These are phyloP conservation scores for Halictus rubicundus DNA, from an alignment of 1,140 invertebrate genomes.

Conservation along the genomic window DNA sequence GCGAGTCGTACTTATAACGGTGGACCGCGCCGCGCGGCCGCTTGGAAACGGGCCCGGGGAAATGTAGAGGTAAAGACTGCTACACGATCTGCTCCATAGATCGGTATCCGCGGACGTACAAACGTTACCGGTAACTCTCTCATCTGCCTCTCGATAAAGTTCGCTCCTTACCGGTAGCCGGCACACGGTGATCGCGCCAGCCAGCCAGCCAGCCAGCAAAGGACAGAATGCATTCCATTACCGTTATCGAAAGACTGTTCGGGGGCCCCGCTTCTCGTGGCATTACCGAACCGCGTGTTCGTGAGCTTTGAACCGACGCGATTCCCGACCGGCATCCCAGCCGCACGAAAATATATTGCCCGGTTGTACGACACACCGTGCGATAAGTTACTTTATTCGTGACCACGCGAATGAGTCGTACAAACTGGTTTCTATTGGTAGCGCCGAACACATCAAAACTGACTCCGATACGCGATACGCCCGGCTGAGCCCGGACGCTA, in stretches of 20 bases:
- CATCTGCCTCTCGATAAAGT: constrained; percentile 55
- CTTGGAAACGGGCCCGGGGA: constrained; percentile 19
- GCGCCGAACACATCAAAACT: constrained; percentile 24
- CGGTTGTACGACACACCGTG: constrained; percentile 29
- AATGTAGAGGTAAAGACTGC: constrained; percentile 32
- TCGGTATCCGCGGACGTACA: constrained; percentile 57
- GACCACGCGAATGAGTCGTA: constrained; percentile 45
- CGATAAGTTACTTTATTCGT: constrained; percentile 49
- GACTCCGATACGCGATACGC: constrained; percentile 11
- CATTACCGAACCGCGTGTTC: constrained; percentile 53
- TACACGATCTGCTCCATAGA: constrained; percentile 55
- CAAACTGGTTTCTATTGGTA: constrained; percentile 47
- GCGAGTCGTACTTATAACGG: constrained; percentile 13
- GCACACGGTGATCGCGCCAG: neutral
- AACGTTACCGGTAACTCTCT: constrained; percentile 60
- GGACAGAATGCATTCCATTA: constrained; percentile 65
- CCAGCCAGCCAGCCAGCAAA: constrained; percentile 9
- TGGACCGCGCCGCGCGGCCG: neutral
- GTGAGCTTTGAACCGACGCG: constrained; percentile 46
- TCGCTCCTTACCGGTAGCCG: constrained; percentile 39
- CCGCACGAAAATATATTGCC: constrained; percentile 44
- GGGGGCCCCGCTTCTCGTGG: constrained; percentile 23
- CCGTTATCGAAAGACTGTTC: constrained; percentile 63
- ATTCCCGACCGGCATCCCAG: constrained; percentile 14
- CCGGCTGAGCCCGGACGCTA: neutral